phyloP scores from a whole-genome alignment of 2,888 invertebrate genomes.

The Patella pellucida region DNA sequence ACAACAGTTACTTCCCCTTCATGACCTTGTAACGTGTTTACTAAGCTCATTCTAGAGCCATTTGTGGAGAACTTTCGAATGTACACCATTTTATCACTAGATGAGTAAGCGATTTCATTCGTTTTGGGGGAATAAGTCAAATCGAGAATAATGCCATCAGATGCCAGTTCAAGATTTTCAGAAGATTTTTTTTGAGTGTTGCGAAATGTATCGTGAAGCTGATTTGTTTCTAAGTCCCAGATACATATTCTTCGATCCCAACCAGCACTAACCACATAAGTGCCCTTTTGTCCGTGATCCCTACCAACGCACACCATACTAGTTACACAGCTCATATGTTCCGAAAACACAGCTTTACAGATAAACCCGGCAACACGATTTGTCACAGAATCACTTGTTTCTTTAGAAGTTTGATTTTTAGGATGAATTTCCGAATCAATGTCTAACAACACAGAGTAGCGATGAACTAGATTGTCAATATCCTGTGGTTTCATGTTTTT shows the following conservation, averaged over 20 bases:
- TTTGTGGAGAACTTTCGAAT: slow-evolving; percentile 65
- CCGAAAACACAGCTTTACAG: slow-evolving; percentile 67
- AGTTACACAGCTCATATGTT: slow-evolving; percentile 68
- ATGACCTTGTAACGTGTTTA: slow-evolving; percentile 69
- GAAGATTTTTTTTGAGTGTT: slow-evolving; percentile 39
- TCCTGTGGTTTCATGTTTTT: slow-evolving; percentile 66
- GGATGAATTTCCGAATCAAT: slow-evolving; percentile 61
- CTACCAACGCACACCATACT: slow-evolving; percentile 65
- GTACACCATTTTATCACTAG: slow-evolving; percentile 70
- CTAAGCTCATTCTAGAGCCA: slow-evolving; percentile 66
- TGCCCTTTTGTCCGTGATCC: slow-evolving; percentile 55
- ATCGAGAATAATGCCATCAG: slow-evolving; percentile 68
- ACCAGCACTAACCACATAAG: slow-evolving; percentile 66
- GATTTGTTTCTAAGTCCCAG: slow-evolving; percentile 67
- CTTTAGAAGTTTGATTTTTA: slow-evolving; percentile 36
- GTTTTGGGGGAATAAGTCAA: slow-evolving; percentile 63
- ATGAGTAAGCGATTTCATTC: slow-evolving; percentile 69
- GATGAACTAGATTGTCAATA: slow-evolving; percentile 55
- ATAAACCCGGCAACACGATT: slow-evolving; percentile 70
- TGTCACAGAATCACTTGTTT: slow-evolving; percentile 66
- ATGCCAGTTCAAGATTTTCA: slow-evolving; percentile 62
- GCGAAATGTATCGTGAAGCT: slow-evolving; percentile 62
- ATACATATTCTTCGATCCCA: slow-evolving; percentile 70
- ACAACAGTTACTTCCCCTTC: slow-evolving; percentile 67
- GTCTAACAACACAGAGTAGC: slow-evolving; percentile 64